phyloP scores from a whole-genome alignment of 2,888 invertebrate species.

The Lasiommata megera region DNA sequence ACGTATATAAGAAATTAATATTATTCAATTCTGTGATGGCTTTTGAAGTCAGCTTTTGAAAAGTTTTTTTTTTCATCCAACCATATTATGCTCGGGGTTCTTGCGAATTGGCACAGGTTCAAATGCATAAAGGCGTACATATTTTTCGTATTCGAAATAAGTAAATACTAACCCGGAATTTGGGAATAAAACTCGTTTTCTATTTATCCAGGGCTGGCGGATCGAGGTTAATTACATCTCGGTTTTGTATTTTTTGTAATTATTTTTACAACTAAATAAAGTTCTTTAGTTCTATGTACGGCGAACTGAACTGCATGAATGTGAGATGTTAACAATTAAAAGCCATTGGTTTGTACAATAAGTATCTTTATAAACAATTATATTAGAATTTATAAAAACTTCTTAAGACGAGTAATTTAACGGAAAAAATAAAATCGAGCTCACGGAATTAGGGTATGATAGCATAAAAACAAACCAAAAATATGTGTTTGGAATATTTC shows the following conservation, averaged over 20 bases:
- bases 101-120: conserved; percentile 42
- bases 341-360: no score
- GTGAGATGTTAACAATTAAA: not conserved
- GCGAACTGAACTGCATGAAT: not conserved
- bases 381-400: no score
- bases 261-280: not conserved
- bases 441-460: no score
- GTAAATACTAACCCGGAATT: conserved; percentile 17
- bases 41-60: not conserved
- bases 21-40: no score
- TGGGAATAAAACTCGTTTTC: conserved; percentile 11
- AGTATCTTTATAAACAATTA: no score
- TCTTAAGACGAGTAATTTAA: no score
- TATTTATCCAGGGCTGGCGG: not conserved
- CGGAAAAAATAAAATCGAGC: no score
- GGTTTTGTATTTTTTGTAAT: not conserved
- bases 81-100: conserved; percentile 5
- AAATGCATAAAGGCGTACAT: conserved; percentile 36
- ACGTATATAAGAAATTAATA: no score
- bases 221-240: conserved; percentile 1
- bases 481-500: no score
- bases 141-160: conserved; percentile 28
- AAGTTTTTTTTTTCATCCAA: not conserved
- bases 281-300: not conserved
- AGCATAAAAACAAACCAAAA: no score